Base-by-base conservation (phyloP, 1,140 invertebrate genomes). In the Sinonovacula constricta region DNA sequence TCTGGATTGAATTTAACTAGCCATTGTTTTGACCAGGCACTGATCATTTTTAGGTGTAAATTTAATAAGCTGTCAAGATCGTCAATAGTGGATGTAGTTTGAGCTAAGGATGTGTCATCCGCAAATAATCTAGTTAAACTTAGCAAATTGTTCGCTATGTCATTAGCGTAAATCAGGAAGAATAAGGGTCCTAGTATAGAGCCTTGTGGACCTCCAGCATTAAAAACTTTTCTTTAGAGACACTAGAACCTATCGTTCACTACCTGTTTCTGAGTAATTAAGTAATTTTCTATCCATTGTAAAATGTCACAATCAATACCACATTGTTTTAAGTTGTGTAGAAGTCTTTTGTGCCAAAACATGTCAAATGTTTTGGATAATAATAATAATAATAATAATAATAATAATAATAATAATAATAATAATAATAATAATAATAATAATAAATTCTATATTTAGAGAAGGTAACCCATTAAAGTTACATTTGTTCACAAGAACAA, bases 81-180 rank as follows among this genome's bases (percentile, higher is more conserved):
- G 31, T 22, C 57, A 1, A 3, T 3, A 24, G 24, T 18, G 28
- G 14, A 28, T 10, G 66, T 54, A 22, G 3, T 3, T 18, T 18
- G 49, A 18, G 18, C 3, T 15, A 79, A 34, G 15, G 67, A 79
- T 3, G 76, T 63, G 39, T 80, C 78, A 53, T 67, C 68, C 28
- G 78, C 66, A 76, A 81, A 69, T n/a, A 81, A 39, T 12, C 53
- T n/a, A n/a, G 30, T 51, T 33, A 45, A n/a, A 34, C 49, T 57
- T n/a, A 65, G 14, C 1, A 79, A 14, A 39, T 71, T 36, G 5
- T 56, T 31, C 15, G 36, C 33, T 31, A 81, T 49, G 59, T 84
- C 78, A 75, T 81, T 83, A n/a, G 81, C 79, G 71, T 57, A 79
- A 53, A 83, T 76, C 7, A 79, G 26, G 68, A 83, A 85, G 1